phyloP scores from a whole-genome alignment of 2,888 invertebrate genomes.

The Ischnus inquisitorius region DNA sequence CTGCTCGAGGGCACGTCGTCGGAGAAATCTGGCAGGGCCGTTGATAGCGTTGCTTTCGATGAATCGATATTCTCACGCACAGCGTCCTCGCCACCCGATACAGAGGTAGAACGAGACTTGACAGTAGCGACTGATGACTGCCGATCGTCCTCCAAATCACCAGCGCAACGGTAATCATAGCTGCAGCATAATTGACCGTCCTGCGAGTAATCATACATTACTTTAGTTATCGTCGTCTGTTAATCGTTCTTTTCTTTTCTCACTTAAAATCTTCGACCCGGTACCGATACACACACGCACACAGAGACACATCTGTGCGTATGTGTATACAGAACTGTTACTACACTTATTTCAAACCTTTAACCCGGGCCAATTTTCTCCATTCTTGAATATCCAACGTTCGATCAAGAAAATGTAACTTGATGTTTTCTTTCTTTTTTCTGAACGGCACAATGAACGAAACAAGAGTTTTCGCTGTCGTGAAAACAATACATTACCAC shows the following conservation, averaged over 20 bases:
- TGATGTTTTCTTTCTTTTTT: not conserved
- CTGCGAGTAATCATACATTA: slow-evolving; percentile 79
- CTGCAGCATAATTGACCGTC: slow-evolving; percentile 86
- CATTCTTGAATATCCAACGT: slow-evolving; percentile 26
- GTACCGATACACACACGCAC: slow-evolving; percentile 41
- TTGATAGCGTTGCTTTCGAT: slow-evolving; percentile 83
- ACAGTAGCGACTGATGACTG: slow-evolving; percentile 75
- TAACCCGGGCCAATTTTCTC: slow-evolving; percentile 60
- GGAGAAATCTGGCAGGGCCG: slow-evolving; percentile 73
- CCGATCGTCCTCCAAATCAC: slow-evolving; percentile 81
- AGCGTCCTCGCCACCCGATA: slow-evolving; percentile 76
- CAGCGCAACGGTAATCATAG: slow-evolving; percentile 86
- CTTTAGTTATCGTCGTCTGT: slow-evolving; percentile 49
- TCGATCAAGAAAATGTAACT: not conserved
- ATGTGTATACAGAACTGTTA: slow-evolving; percentile 20
- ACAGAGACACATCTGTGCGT: slow-evolving; percentile 13
- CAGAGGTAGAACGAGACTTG: slow-evolving; percentile 74
- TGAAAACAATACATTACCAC: slow-evolving; percentile 19
- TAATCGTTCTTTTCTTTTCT: not conserved
- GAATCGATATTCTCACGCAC: slow-evolving; percentile 76
- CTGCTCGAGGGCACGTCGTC: slow-evolving; percentile 31
- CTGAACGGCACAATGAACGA: not conserved
- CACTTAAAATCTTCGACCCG: not conserved
- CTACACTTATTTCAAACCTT: slow-evolving; percentile 53
- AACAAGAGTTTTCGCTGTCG: not conserved